Base-by-base conservation (phyloP, 37 sponge, comb jelly and placozoan species). In the Chondrilla cf. caribensis region DNA sequence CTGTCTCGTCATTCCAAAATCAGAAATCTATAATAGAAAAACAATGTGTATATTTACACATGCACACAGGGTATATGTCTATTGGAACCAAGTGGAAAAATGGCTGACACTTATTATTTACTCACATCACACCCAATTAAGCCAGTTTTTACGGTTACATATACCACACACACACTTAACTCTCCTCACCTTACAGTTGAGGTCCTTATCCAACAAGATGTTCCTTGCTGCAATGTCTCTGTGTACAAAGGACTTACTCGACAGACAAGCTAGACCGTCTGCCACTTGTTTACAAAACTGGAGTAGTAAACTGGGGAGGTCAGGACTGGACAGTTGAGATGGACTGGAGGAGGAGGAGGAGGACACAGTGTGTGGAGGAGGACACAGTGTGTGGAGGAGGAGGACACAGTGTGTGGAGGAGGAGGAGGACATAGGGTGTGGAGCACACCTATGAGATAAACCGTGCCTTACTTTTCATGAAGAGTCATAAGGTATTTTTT, bases 191-290 rank as follows among this genome's bases (percentile, higher is more conserved):
- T 73, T 73, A 37, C 76, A 73, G 76, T 73, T 73, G 44, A 73
- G 76, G 17, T 73, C 44, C 41, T 42, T 37, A 43, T 73, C 76
- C 76, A 73, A 22, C 44, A 73, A 41, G 65, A 81, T 40, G 47
- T 81, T 81, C 47, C 81, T 81, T 41, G 81, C 81, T 31, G 81
- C 81, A 38, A 81, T 41, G n/a, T 60, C 81, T 81, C 81, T 81
- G 81, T 81, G 81, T 15, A 81, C 66, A 42, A 81, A 81, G 33
- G 81, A 60, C 81, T 81, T 81, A 38, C 26, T n/a, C 8, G 81
- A 31, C 38, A 81, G 65, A 35, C 66, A 81, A 24, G 37, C 66
- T 59, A 81, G 38, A 5, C 81, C 81, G 35, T 60, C 62, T 26
- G 38, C 81, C 65, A 81, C 65, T 35, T 81, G 81, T 39, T 39